Conservation (phyloP, 2,888 invertebrate species). For the Thera britannica region DNA sequence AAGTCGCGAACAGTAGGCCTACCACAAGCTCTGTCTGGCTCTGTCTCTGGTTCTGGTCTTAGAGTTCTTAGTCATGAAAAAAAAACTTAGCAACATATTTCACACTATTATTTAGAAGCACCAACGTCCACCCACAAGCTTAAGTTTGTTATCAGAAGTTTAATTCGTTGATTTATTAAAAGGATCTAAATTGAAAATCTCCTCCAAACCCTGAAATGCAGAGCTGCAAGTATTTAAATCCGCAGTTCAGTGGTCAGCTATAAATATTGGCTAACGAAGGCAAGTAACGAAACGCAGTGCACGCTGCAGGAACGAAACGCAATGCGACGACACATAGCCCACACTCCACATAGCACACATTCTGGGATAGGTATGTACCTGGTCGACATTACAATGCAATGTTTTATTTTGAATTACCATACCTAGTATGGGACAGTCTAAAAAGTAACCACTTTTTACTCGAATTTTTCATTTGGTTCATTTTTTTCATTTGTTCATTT, state of each 20-base stretch:
- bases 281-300: conserved; percentile 12
- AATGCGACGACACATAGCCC: conserved; percentile 38
- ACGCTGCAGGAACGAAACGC: conserved; percentile 29
- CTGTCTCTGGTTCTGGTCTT: too few relatives aligned
- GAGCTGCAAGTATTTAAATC: conserved; percentile 32
- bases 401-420: conserved; percentile 15
- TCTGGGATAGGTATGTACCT: conserved; percentile 14
- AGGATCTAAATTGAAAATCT: conserved; percentile 23
- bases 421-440: not conserved
- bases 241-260: conserved; percentile 26
- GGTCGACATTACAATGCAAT: conserved; percentile 5
- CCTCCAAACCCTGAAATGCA: conserved; percentile 3
- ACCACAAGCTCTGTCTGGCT: too few relatives aligned
- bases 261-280: conserved; percentile 33
- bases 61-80: too few relatives aligned
- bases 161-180: conserved; percentile 3
- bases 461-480: not conserved
- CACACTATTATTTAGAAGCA: not conserved
- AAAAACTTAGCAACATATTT: too few relatives aligned
- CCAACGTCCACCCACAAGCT: not conserved
- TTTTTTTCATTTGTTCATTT: too few relatives aligned
- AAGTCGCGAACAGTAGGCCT: too few relatives aligned
- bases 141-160: not conserved
- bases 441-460: not conserved
- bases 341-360: conserved; percentile 32